phyloP scores from a whole-genome alignment of 2,888 invertebrate genomes.

The Zygogramma bicolorata region DNA sequence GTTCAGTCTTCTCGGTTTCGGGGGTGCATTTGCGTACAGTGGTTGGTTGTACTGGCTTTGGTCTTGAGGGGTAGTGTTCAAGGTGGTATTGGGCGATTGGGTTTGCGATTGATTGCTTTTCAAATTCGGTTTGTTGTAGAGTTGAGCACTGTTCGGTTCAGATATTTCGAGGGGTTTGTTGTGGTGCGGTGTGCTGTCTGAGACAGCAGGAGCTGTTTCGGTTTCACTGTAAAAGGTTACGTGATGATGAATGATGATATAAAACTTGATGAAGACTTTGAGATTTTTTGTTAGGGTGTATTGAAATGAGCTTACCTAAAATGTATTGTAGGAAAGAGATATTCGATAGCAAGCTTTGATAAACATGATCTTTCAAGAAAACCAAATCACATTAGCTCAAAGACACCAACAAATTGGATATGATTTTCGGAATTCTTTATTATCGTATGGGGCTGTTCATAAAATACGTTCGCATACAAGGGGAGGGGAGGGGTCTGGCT shows the following conservation, averaged over 20 bases:
- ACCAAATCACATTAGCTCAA: too few species aligned
- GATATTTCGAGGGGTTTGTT: constrained; percentile 31
- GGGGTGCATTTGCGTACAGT: constrained; percentile 90
- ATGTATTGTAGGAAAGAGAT: too few species aligned
- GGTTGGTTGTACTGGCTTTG: constrained; percentile 73
- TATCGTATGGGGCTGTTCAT: too few species aligned
- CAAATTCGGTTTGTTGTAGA: constrained; percentile 25
- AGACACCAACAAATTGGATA: too few species aligned
- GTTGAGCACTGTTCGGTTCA: constrained; percentile 21
- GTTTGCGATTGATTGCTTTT: constrained; percentile 42
- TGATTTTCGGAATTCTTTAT: too few species aligned
- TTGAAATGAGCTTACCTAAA: too few species aligned
- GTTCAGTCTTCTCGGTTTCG: constrained; percentile 85
- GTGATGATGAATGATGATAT: neutral
- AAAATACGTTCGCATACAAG: too few species aligned
- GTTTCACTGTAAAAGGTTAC: constrained; percentile 32
- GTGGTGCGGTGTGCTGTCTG: constrained; percentile 28
- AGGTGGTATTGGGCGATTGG: constrained; percentile 58
- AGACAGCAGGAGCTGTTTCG: neutral
- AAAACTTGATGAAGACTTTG: too few species aligned
- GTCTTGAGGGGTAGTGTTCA: constrained; percentile 53
- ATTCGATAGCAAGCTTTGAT: too few species aligned
- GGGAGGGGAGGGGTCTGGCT: too few species aligned
- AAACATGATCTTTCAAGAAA: too few species aligned
- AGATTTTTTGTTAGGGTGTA: too few species aligned